Percentiles rank a stretch among this genome's conserved stretches.
phyloP scores from a whole-genome alignment of 1,140 invertebrate genomes.

The Trachelipus rathkii region DNA sequence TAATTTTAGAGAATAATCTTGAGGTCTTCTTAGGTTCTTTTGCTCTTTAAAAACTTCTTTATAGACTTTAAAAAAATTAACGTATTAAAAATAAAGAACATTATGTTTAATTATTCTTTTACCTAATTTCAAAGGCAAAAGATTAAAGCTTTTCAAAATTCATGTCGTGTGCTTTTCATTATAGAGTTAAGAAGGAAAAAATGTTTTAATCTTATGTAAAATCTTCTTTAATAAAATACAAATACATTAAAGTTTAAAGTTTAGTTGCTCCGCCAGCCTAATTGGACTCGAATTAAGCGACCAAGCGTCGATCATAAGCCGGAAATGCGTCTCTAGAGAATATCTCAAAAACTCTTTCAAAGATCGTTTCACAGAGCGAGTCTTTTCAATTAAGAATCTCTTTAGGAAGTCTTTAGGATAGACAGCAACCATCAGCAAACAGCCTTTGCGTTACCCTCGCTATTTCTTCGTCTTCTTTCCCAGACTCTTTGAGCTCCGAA shows the following conservation, averaged over 20 bases:
- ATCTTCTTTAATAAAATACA: too few species aligned
- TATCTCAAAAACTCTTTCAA: neutral
- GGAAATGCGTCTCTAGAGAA: neutral
- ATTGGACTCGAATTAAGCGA: neutral
- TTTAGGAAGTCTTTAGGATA: neutral
- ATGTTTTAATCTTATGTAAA: too few species aligned
- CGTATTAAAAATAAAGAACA: neutral
- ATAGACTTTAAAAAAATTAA: too few species aligned
- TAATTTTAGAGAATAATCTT: too few species aligned
- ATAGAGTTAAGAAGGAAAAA: too few species aligned
- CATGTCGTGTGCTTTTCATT: too few species aligned
- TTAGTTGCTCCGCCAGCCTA: too few species aligned
- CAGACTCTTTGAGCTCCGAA: slow-evolving; percentile 35
- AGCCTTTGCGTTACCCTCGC: neutral
- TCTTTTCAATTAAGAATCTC: neutral
- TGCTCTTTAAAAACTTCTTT: too few species aligned
- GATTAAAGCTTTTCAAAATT: too few species aligned
- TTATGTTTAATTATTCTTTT: neutral
- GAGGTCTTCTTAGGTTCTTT: too few species aligned
- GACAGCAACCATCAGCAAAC: neutral
- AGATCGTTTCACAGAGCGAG: neutral
- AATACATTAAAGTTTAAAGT: too few species aligned
- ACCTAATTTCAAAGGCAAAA: neutral
- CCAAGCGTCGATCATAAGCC: neutral
- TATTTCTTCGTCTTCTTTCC: neutral